Conservation (phyloP, 92 coral and sea anemone species). For the Zoanthus sansibaricus region DNA sequence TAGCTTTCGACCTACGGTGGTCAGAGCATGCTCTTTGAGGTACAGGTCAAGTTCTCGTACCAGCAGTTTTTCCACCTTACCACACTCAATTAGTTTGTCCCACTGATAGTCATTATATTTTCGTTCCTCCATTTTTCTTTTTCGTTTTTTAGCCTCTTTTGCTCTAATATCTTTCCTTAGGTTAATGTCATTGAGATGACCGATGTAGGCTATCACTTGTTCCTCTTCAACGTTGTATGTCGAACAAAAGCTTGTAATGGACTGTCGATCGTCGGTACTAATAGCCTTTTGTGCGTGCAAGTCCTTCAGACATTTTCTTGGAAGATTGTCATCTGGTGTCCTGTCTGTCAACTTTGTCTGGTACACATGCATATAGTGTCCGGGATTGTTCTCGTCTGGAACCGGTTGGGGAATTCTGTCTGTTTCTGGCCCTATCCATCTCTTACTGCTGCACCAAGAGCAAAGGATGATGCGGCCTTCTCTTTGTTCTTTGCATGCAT, state of each 20-base stretch:
- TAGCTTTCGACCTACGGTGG: conserved; percentile 1
- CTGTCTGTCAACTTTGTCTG: conserved; percentile 56
- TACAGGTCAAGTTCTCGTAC: background rate
- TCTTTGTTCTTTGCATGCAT: conserved; percentile 43
- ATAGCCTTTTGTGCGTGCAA: too few relatives aligned
- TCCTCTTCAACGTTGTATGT: conserved; percentile 43
- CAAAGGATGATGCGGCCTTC: conserved; percentile 26
- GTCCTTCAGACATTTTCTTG: conserved; percentile 46
- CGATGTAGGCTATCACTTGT: conserved; percentile 19
- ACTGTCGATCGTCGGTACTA: too few relatives aligned
- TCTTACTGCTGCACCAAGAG: conserved; percentile 39
- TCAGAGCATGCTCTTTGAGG: background rate
- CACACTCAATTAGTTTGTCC: background rate
- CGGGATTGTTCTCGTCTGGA: conserved; percentile 59
- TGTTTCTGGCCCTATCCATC: conserved; percentile 58
- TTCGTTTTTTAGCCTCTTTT: background rate
- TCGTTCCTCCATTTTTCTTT: background rate
- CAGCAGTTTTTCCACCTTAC: conserved; percentile 8
- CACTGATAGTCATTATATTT: background rate
- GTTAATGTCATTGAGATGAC: background rate
- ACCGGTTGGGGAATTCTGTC: conserved; percentile 60
- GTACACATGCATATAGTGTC: conserved; percentile 55
- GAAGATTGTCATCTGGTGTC: conserved; percentile 57
- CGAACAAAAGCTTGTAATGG: background rate
- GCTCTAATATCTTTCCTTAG: background rate